Percentiles rank a stretch among this genome's conserved stretches.
Evolutionary conservation across 2,888 invertebrate genomes (phyloP).

Genomic region (Saturnia pavonia): DNA sequence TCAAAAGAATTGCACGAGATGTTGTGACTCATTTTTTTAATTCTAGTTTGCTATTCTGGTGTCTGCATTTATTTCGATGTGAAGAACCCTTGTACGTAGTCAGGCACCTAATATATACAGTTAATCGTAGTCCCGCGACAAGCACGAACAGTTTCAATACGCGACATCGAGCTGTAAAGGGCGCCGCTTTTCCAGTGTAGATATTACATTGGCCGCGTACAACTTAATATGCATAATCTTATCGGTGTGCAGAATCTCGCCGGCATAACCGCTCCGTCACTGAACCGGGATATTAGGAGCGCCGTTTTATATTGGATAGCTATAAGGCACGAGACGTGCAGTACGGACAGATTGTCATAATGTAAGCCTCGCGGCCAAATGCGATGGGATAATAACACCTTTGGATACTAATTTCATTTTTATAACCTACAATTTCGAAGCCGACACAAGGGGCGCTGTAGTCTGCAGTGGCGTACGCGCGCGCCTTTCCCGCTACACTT

Average conservation of each 20-base stretch:
- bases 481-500: slow-evolving; percentile 68
- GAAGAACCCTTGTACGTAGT: background rate
- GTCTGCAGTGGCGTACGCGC: slow-evolving; percentile 80
- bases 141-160: slow-evolving; percentile 69
- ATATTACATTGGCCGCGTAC: slow-evolving; percentile 77
- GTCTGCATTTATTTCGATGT: background rate
- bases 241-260: slow-evolving; percentile 78
- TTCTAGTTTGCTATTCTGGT: background rate
- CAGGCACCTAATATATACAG: slow-evolving; percentile 47
- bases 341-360: slow-evolving; percentile 83
- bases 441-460: slow-evolving; percentile 81
- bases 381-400: slow-evolving; percentile 82
- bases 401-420: slow-evolving; percentile 82
- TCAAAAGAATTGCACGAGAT: no score
- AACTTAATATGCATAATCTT: slow-evolving; percentile 83
- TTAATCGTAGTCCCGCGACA: slow-evolving; percentile 54
- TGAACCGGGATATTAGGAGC: slow-evolving; percentile 81
- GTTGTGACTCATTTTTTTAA: background rate
- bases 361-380: slow-evolving; percentile 80
- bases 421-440: slow-evolving; percentile 82
- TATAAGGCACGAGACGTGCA: slow-evolving; percentile 81
- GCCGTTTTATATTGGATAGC: slow-evolving; percentile 82
- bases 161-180: slow-evolving; percentile 55
- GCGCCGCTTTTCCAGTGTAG: slow-evolving; percentile 74
- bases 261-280: slow-evolving; percentile 72